Evolutionary conservation across 2,797 vertebrate species (phyloP), one percentile per base, ranked within the genome.

Genomic region (Botia kubotai): DNA sequence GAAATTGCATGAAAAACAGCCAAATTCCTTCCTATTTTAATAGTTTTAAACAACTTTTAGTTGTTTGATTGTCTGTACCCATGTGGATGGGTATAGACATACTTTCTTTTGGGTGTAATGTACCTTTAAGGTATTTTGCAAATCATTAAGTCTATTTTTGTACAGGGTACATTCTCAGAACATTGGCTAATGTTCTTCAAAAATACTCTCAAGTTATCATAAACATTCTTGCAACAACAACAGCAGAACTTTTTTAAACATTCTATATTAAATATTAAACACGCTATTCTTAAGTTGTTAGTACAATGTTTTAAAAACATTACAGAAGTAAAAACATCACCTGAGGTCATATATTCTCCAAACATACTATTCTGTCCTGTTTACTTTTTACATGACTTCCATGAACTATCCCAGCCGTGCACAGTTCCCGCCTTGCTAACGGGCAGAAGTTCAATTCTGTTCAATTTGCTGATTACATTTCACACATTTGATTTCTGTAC

Each of bases 261-360:
- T 33, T 33, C 4, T 33, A 1, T 26, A 26, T 26, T 26, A 26
- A 26, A 26, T 26, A 33, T 33, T 3, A 33, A 33, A 33, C 2
- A 33, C 33, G 4, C 3, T 33, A 33, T 33, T 3, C 33, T 33
- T 33, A 33, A 33, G 33, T 33, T 33, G 33, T 33, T 33, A 33
- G 33, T 33, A 5, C 3, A 33, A 33, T 33, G 33, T 33, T 5
- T 33, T 33, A 1, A 33, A 33, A 33, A 33, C 33, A 33, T 33
- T 33, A 33, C 33, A 5, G 33, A 33, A 3, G 3, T 33, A 33
- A 33, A 33, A 33, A 33, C 69, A 79, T 72, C 46, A 72, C 77
- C 69, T 72, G 48, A 53, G 68, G 69, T 65, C 69, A 79, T 19
- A 66, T 66, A 33, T 33, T 72, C 29, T 72, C 46, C 58, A n/a